Percentiles rank a stretch among this genome's conserved stretches.
Conservation (phyloP, 2,113 vertebrate species). For the Craseonycteris thonglongyai region DNA sequence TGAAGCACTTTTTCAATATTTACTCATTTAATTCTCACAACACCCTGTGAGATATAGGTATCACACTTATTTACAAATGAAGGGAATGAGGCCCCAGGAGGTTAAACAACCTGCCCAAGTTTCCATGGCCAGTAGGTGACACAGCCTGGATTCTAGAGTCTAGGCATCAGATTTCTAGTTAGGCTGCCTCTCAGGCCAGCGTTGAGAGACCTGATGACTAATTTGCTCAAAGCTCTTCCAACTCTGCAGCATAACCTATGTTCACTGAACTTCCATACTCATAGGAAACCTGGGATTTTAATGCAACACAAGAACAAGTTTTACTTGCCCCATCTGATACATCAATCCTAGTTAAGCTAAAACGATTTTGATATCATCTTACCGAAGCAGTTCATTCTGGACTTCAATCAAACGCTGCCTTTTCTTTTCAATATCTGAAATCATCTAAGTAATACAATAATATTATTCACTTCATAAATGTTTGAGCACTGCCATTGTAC, state of each 20-base stretch:
- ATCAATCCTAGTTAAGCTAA: background rate
- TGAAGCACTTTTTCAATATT: background rate
- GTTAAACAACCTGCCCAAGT: background rate
- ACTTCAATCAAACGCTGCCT: slow-evolving; percentile 81
- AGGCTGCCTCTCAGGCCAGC: background rate
- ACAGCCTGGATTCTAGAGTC: background rate
- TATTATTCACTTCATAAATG: background rate
- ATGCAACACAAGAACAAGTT: background rate
- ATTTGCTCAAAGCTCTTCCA: background rate
- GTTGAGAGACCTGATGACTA: background rate
- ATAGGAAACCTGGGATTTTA: background rate
- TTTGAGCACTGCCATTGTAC: background rate
- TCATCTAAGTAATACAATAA: slow-evolving; percentile 77
- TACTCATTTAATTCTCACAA: background rate
- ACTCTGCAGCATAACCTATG: background rate
- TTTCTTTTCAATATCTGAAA: slow-evolving; percentile 77
- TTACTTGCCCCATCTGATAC: background rate
- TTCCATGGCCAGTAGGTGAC: background rate
- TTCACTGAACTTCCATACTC: background rate
- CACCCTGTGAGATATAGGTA: background rate
- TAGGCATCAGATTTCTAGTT: rapidly evolving
- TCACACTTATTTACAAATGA: too few species aligned
- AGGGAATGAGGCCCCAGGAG: background rate
- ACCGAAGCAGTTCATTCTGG: slow-evolving; percentile 86
- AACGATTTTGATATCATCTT: slow-evolving; percentile 32